Evolutionary conservation across 1,140 invertebrate genomes (phyloP), one percentile per base, ranked within the genome.

Genomic region (Eriocheir sinensis): DNA sequence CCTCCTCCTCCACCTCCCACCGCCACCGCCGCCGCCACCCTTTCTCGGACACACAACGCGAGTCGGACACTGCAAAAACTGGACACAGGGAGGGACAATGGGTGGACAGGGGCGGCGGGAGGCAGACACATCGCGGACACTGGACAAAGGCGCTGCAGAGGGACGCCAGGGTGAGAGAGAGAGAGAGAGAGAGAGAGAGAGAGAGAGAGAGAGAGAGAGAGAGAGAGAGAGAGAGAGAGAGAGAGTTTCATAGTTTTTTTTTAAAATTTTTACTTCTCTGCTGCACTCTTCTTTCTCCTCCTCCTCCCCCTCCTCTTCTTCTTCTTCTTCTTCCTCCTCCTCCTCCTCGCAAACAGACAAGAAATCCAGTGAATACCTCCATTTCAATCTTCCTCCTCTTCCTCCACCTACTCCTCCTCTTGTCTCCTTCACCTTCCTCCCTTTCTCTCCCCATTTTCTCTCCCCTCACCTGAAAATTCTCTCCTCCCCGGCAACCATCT

Each of bases 1-100:
- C 17, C 79, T 34, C 79, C 79, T 3, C 3, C 32, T 34, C 3
- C 41, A 34, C 83, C 83, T 27, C n/a, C 32, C 90, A 32, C 44
- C 32, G 40, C 41, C 36, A 9, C 8, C 40, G 40, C 40, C 88
- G 30, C 83, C 34, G 30, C 12, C 36, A 41, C 34, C 83, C 36
- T 17, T 36, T 38, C 83, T 17, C 12, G 34, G 32, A 86, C 40
- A 86, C 34, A 41, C 36, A 41, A 86, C 83, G 36, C 36, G 36
- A 41, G 83, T 34, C 21, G 92, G 92, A 93, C 92, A 93, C 44
- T 30, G 93, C 93, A 93, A 93, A 93, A 93, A 93, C 85, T 93
- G 44, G 92, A 93, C 92, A 93, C 85, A 12, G 36, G 21, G 27
- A 32, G 30, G 92, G 92, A 93, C 92, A 93, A 93, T 93, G 48